phyloP scores from a whole-genome alignment of 1,140 invertebrate species.

The Drosophila takahashii region DNA sequence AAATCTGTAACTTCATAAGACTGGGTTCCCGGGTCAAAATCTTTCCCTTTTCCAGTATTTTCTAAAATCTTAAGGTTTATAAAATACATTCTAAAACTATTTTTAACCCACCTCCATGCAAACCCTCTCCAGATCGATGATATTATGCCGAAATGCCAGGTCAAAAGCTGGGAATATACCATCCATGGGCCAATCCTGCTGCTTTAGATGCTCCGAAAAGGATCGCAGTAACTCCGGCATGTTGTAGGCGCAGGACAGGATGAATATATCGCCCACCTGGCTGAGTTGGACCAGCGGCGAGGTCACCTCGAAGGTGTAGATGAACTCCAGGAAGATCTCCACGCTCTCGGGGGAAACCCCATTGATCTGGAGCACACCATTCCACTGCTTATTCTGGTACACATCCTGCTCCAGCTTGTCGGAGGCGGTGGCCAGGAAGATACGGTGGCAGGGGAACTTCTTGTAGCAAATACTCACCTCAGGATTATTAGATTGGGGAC shows the following conservation, averaged over 20 bases:
- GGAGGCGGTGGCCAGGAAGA: slow-evolving; percentile 59
- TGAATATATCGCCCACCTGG: slow-evolving; percentile 44
- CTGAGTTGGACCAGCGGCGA: slow-evolving; percentile 5
- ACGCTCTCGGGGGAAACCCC: slow-evolving; percentile 61
- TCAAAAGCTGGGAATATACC: slow-evolving; percentile 52
- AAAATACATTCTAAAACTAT: background rate
- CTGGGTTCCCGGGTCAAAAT: slow-evolving; percentile 10
- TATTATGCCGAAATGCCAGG: slow-evolving; percentile 56
- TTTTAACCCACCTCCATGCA: slow-evolving; percentile 34
- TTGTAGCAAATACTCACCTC: slow-evolving; percentile 46
- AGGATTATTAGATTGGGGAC: background rate
- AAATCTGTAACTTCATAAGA: slow-evolving; percentile 44
- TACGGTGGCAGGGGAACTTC: slow-evolving; percentile 55
- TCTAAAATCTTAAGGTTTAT: slow-evolving; percentile 11
- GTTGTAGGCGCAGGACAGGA: slow-evolving; percentile 50
- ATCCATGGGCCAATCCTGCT: slow-evolving; percentile 34
- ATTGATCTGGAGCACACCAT: slow-evolving; percentile 57
- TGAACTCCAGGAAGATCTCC: slow-evolving; percentile 59
- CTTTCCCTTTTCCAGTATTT: slow-evolving; percentile 36
- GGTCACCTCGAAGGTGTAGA: slow-evolving; percentile 56
- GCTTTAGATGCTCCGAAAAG: slow-evolving; percentile 22
- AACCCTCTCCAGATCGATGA: slow-evolving; percentile 37
- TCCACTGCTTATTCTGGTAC: slow-evolving; percentile 51
- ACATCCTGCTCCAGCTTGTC: slow-evolving; percentile 60
- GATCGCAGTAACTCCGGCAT: slow-evolving; percentile 48